Conservation (phyloP, 2,113 vertebrate species). For the Acrocephalus kingi region DNA sequence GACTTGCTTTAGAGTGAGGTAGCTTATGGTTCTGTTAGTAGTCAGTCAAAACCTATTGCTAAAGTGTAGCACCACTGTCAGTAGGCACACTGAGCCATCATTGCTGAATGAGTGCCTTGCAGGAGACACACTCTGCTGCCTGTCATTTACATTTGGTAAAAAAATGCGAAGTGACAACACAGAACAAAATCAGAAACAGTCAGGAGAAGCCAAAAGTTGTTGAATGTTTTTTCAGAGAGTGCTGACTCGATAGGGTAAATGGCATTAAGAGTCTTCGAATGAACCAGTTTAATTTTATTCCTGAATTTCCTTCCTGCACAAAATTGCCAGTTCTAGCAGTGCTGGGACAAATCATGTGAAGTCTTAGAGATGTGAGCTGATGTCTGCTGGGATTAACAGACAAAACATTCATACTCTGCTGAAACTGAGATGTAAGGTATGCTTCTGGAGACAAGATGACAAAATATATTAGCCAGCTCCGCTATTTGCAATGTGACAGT, state of each 20-base stretch:
- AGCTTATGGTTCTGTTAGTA: not conserved
- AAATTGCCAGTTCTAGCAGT: not conserved
- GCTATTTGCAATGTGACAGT: not conserved
- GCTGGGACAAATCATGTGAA: not conserved
- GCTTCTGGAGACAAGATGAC: not conserved
- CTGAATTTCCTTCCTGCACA: not conserved
- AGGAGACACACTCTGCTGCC: not conserved
- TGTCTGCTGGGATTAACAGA: not conserved
- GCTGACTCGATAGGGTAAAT: not conserved
- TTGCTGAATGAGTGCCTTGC: not conserved
- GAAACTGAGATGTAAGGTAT: not conserved
- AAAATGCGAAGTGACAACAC: not conserved
- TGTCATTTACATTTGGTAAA: not conserved
- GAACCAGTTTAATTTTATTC: not conserved
- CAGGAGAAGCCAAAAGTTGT: not conserved
- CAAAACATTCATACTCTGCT: not conserved
- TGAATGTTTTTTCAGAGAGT: not conserved
- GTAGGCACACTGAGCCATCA: not conserved
- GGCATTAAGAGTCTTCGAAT: not conserved
- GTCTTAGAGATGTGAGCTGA: not conserved
- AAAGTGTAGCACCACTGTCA: not conserved
- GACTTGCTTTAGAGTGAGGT: not conserved
- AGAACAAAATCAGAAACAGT: not conserved
- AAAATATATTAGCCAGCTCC: not conserved
- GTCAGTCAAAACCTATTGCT: not conserved